These are phyloP conservation scores for Leucania comma DNA, from an alignment of 2,888 invertebrate species.

Conservation along the genomic window DNA sequence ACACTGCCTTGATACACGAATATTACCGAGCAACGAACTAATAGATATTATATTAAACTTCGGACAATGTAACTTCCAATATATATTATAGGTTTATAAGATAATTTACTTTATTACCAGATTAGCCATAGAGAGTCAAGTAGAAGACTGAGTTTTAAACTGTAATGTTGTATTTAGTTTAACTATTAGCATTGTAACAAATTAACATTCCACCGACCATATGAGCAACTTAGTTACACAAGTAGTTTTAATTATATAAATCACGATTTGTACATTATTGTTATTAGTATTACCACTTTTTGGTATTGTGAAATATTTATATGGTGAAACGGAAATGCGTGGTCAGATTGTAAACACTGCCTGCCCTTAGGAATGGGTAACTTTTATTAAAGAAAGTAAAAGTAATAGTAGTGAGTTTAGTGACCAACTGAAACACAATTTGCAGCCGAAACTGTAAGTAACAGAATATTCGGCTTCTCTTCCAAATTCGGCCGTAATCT, in stretches of 20 bases:
- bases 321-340: too few species aligned
- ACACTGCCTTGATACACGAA: slow-evolving; percentile 29
- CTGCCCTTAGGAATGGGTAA: too few species aligned
- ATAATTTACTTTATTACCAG: slow-evolving; percentile 24
- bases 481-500: too few species aligned
- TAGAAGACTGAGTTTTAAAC: slow-evolving; percentile 62
- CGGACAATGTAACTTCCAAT: slow-evolving; percentile 28
- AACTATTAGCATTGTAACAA: slow-evolving; percentile 38
- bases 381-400: too few species aligned
- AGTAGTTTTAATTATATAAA: slow-evolving; percentile 11
- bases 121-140: slow-evolving; percentile 48
- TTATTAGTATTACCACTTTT: slow-evolving; percentile 1
- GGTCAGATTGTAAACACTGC: too few species aligned
- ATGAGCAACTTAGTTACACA: slow-evolving; percentile 10
- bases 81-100: slow-evolving; percentile 14
- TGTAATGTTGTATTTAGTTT: slow-evolving; percentile 47
- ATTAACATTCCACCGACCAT: slow-evolving; percentile 56
- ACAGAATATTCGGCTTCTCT: too few species aligned
- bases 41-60: slow-evolving; percentile 4
- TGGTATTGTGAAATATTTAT: slow-evolving; percentile 9
- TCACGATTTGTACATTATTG: slow-evolving; percentile 19
- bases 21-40: slow-evolving; percentile 30
- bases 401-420: too few species aligned
- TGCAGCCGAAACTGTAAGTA: too few species aligned
- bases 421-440: too few species aligned